Percentiles rank a stretch among this genome's conserved stretches.
phyloP scores from a whole-genome alignment of 2,888 invertebrate genomes.

The Lacanobia oleracea region DNA sequence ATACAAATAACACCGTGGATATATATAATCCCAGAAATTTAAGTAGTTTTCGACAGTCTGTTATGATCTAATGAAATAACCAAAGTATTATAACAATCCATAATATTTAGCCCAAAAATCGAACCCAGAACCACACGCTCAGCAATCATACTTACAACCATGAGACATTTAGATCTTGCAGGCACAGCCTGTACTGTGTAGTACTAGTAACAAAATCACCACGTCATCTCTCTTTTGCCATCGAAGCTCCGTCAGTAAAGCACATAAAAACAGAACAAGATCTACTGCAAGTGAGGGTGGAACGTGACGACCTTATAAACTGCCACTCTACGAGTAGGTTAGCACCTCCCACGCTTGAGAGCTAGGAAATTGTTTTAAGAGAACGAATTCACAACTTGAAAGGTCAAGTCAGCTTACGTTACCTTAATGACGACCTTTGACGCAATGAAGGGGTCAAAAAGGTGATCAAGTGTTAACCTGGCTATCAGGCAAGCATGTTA shows the following conservation, averaged over 20 bases:
- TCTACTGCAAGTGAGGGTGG: background rate
- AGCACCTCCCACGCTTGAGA: slow-evolving; percentile 2
- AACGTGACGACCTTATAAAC: slow-evolving; percentile 26
- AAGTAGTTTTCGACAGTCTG: no score
- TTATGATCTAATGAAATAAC: background rate
- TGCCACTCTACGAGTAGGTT: slow-evolving; percentile 6
- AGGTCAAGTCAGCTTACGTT: background rate
- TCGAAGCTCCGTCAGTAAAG: background rate
- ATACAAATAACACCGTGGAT: no score
- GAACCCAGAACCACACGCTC: no score
- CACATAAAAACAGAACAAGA: background rate
- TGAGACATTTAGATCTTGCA: no score
- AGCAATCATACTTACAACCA: no score
- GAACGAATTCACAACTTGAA: background rate
- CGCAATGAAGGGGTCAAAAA: background rate
- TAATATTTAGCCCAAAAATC: no score
- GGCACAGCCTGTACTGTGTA: no score
- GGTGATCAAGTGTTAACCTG: fast-evolving
- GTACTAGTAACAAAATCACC: no score
- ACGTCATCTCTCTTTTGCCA: no score
- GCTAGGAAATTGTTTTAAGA: slow-evolving; percentile 10
- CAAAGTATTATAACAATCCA: no score
- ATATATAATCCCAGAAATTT: no score
- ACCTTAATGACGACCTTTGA: background rate
- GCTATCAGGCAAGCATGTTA: background rate